A percentile compares a stretch with the other conserved stretches of the same genome.
Evolutionary conservation across 1,140 invertebrate genomes (phyloP).

Genomic region (Delia radicum): DNA sequence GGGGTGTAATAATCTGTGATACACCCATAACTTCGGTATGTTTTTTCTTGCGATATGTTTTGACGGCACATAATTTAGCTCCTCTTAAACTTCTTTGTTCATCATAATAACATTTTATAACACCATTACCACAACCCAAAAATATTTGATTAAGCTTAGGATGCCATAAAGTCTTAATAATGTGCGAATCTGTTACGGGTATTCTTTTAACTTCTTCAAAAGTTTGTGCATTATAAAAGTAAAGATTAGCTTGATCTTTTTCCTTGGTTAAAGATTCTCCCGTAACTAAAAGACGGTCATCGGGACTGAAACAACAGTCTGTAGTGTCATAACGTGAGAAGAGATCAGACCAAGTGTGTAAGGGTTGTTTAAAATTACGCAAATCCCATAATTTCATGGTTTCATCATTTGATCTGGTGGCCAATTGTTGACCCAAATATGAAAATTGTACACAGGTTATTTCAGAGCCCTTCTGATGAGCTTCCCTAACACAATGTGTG

Average conservation of each 20-base stretch:
- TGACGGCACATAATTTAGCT: slow-evolving; percentile 86
- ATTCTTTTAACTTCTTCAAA: slow-evolving; percentile 77
- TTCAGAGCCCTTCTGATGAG: slow-evolving; percentile 80
- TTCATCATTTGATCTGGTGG: slow-evolving; percentile 86
- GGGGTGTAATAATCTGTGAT: slow-evolving; percentile 96
- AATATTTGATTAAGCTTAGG: slow-evolving; percentile 96
- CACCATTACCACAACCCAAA: slow-evolving; percentile 88
- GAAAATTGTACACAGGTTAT: slow-evolving; percentile 86
- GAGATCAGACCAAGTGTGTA: slow-evolving; percentile 70
- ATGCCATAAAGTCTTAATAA: slow-evolving; percentile 93
- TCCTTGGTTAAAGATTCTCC: slow-evolving; percentile 79
- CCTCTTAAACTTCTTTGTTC: slow-evolving; percentile 82
- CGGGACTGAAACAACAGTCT: slow-evolving; percentile 79
- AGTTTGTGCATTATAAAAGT: slow-evolving; percentile 80
- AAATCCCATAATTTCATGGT: slow-evolving; percentile 96
- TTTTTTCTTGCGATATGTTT: slow-evolving; percentile 75
- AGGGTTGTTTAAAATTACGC: slow-evolving; percentile 75
- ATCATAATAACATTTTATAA: slow-evolving; percentile 89
- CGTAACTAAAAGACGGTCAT: slow-evolving; percentile 87
- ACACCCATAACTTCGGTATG: slow-evolving; percentile 84
- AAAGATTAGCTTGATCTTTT: slow-evolving; percentile 69
- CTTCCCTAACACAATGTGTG: slow-evolving; percentile 71
- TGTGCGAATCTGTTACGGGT: slow-evolving; percentile 74
- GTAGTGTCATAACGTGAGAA: slow-evolving; percentile 89
- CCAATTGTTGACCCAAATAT: slow-evolving; percentile 69